Evolutionary conservation across 2,888 invertebrate genomes (phyloP), one percentile per base, ranked within the genome.

Genomic region (Lapara coniferarum): DNA sequence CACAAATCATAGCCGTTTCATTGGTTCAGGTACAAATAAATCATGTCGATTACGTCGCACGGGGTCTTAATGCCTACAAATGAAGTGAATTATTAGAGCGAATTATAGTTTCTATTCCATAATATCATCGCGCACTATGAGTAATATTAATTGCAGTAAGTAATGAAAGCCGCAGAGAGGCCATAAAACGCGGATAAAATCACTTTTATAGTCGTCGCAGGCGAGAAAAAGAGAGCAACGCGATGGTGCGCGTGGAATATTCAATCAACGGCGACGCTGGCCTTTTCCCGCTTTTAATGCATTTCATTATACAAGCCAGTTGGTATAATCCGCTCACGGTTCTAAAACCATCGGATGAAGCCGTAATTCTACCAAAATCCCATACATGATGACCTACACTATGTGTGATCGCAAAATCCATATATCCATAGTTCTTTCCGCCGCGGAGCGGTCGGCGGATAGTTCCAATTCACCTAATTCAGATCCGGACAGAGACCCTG

Each of bases 191-290:
- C 72, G 72, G 74, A 76, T 79, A 75, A 81, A 79, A 75, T 71
- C 71, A 74, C 73, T 75, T 84, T 80, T 78, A 76, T 74, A 77
- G 75, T 76, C 72, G 68, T 72, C 69, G 69, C 75, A 72, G 68
- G 70, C 73, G 75, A 78, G 75, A 74, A 74, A 77, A 78, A 77
- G 78, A 75, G 79, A 80, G 77, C 76, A 73, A 74, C 71, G 55
- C 55, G 10, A 55, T 55, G 77, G 78, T 76, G 77, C 75, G 73
- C 71, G 69, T 74, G 71, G 82, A 85, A 85, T 85, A 84, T 82
- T 82, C 77, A 85, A 83, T 78, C 73, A 73, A 72, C 73, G 66
- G 71, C 72, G 16, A 59, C 69, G 67, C 70, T 74, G 25, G 69
- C 72, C 70, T 57, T 69, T 37, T 46, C 16, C 13, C 53, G 46